These are phyloP conservation scores for Rhogogaster chlorosoma DNA, from an alignment of 2,888 invertebrate genomes.

Conservation along the genomic window DNA sequence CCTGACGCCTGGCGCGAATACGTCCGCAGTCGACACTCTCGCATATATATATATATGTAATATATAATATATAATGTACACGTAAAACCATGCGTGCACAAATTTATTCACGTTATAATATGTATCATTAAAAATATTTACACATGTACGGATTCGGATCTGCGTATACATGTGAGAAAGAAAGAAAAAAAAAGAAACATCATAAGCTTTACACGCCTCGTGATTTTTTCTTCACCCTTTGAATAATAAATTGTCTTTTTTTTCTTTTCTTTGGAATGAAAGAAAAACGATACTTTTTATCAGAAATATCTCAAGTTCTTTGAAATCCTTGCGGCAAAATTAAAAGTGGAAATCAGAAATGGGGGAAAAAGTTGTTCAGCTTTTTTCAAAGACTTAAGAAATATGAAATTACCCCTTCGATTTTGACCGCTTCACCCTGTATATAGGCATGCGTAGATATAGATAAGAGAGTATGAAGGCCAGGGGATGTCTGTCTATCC, in stretches of 20 bases:
- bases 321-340: too few relatives aligned
- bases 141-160: neutral
- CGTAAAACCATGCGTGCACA: neutral
- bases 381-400: neutral
- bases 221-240: too few relatives aligned
- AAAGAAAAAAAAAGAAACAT: neutral
- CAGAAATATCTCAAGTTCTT: too few relatives aligned
- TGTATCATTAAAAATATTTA: neutral
- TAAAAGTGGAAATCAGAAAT: too few relatives aligned
- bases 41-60: neutral
- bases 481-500: conserved; percentile 34
- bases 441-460: conserved; percentile 13
- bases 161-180: too few relatives aligned
- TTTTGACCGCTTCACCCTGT: neutral
- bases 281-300: too few relatives aligned
- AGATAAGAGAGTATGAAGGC: conserved; percentile 4
- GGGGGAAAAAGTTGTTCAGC: neutral
- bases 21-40: conserved; percentile 27
- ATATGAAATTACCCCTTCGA: neutral
- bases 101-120: neutral
- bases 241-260: too few relatives aligned
- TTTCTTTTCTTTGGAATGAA: too few relatives aligned
- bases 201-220: too few relatives aligned
- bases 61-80: neutral
- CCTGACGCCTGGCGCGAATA: conserved; percentile 48